Percentiles rank a stretch among this genome's conserved stretches.
Conservation (phyloP, 2,113 vertebrate species). For the Arvicanthis niloticus region DNA sequence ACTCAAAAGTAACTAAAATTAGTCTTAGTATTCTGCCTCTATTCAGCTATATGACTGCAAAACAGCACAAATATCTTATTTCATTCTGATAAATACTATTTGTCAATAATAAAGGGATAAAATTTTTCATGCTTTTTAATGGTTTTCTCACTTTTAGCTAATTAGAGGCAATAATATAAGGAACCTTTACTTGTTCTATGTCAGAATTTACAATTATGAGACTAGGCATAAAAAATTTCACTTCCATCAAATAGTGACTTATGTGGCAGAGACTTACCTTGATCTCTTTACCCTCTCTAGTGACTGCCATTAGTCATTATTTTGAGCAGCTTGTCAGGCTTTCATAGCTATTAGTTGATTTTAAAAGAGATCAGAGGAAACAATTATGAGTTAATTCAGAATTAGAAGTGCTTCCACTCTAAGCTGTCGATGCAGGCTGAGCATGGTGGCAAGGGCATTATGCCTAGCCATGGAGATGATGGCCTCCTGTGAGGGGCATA, state of each 20-base stretch:
- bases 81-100: background rate
- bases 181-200: background rate
- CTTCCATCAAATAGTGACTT: background rate
- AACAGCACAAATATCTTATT: background rate
- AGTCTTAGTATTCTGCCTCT: background rate
- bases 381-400: background rate
- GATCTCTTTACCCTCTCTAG: background rate
- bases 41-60: background rate
- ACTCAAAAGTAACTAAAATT: background rate
- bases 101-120: background rate
- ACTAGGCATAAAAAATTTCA: background rate
- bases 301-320: background rate
- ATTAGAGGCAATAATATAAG: background rate
- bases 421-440: background rate
- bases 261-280: background rate
- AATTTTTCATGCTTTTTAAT: background rate
- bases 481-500: accelerated
- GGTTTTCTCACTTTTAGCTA: background rate
- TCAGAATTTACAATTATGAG: background rate
- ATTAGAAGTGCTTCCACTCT: background rate
- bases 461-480: background rate
- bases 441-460: background rate
- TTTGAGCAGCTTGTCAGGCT: background rate
- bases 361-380: background rate
- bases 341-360: background rate